A percentile compares a stretch with the other conserved stretches of the same genome.
These are phyloP conservation scores for Melinaea marsaeus DNA, from an alignment of 2,888 invertebrate species.

Conservation along the genomic window DNA sequence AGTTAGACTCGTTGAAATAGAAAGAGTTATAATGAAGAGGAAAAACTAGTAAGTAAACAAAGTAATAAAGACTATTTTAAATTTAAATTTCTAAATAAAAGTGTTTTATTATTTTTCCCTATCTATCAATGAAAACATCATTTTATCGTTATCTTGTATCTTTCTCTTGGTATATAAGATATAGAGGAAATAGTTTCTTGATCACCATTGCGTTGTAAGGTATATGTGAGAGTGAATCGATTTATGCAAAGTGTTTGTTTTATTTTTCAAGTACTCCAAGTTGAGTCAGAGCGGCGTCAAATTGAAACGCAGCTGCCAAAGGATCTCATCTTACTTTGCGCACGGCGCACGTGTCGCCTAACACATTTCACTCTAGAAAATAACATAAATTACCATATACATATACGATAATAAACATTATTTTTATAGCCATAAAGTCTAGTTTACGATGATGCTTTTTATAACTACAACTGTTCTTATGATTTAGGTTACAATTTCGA, in stretches of 20 bases:
- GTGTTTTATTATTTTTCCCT: too few relatives aligned
- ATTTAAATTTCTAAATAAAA: too few relatives aligned
- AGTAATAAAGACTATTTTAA: too few relatives aligned
- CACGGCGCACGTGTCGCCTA: constrained; percentile 64
- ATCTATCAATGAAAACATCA: too few relatives aligned
- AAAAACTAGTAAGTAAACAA: too few relatives aligned
- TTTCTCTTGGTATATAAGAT: too few relatives aligned
- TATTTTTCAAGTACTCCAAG: constrained; percentile 30
- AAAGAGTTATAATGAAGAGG: too few relatives aligned
- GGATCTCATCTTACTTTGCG: constrained; percentile 74
- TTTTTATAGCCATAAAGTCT: constrained; percentile 15
- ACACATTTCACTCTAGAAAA: constrained; percentile 40
- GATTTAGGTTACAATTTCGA: constrained; percentile 1
- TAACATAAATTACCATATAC: constrained; percentile 41
- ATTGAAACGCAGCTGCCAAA: constrained; percentile 70
- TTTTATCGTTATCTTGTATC: too few relatives aligned
- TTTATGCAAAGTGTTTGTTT: constrained; percentile 28
- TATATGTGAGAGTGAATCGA: background rate
- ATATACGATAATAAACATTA: constrained; percentile 32
- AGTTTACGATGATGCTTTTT: constrained; percentile 6
- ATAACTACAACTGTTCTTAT: background rate
- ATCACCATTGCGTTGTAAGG: too few relatives aligned
- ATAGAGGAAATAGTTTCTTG: too few relatives aligned
- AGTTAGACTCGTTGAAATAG: too few relatives aligned
- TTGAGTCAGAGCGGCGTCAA: constrained; percentile 64